Evolutionary conservation across 35 echinoderm and acorn worm species (phyloP).

Genomic region (Lytechinus variegatus): DNA sequence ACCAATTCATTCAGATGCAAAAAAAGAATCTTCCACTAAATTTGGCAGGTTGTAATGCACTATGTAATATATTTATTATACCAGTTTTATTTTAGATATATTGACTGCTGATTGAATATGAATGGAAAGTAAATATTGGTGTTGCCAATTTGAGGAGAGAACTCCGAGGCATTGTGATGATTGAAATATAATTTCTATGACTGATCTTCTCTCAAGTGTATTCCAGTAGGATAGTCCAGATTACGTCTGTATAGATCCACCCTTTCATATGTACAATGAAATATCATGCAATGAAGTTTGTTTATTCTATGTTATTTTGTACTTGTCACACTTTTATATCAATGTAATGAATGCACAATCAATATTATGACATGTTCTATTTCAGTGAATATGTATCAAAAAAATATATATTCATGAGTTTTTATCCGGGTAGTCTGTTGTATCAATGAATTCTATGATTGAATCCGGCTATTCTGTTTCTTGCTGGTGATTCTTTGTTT

Average conservation of each 20-base stretch:
- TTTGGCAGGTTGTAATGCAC: not conserved
- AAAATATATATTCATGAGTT: too few species aligned
- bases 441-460: not conserved
- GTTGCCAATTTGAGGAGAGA: not conserved
- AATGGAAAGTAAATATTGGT: not conserved
- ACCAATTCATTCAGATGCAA: not conserved
- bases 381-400: not conserved
- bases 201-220: not conserved
- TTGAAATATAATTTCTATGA: not conserved
- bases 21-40: not conserved
- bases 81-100: not conserved
- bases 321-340: not conserved
- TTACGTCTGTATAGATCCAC: not conserved
- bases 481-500: too few species aligned
- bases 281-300: not conserved
- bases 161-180: not conserved
- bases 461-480: not conserved
- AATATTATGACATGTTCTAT: not conserved
- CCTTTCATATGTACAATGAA: not conserved
- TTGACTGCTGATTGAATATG: not conserved
- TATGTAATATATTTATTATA: not conserved
- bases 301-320: not conserved
- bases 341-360: not conserved
- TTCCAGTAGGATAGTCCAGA: not conserved
- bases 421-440: not conserved